A percentile compares a stretch with the other conserved stretches of the same genome.
Conservation (phyloP, 2,797 vertebrate genomes). For the Gambusia yucatana region DNA sequence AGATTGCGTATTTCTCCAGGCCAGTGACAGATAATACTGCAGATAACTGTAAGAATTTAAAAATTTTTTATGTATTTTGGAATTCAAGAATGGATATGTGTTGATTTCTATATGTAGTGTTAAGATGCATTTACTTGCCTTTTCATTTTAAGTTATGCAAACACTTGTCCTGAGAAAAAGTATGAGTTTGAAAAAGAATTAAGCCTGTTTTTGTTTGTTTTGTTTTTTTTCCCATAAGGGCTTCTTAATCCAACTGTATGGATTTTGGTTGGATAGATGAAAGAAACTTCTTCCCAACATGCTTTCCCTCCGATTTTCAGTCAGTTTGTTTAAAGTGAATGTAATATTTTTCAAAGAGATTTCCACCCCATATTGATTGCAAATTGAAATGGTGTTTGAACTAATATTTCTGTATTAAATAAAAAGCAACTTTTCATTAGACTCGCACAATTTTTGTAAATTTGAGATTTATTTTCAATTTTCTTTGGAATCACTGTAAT, state of each 20-base stretch:
- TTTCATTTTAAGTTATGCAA: slow-evolving; percentile 64
- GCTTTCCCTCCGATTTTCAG: slow-evolving; percentile 49
- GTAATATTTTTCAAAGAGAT: slow-evolving; percentile 43
- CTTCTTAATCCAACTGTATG: slow-evolving; percentile 70
- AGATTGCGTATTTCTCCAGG: slow-evolving; percentile 47
- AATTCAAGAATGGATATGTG: slow-evolving; percentile 28
- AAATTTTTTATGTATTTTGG: slow-evolving; percentile 32
- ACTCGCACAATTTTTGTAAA: not conserved
- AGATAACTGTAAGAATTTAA: slow-evolving; percentile 35
- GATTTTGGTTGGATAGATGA: slow-evolving; percentile 74
- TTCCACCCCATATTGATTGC: slow-evolving; percentile 10
- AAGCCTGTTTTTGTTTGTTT: slow-evolving; percentile 55
- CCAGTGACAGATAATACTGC: slow-evolving; percentile 28
- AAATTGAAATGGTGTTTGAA: not conserved
- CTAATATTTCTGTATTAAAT: not conserved
- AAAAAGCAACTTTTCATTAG: not conserved
- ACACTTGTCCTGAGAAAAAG: slow-evolving; percentile 54
- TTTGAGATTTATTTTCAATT: not conserved
- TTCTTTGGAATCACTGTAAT: not conserved
- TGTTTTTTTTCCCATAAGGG: slow-evolving; percentile 55
- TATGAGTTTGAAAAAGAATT: slow-evolving; percentile 58
- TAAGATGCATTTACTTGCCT: slow-evolving; percentile 26
- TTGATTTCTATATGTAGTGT: slow-evolving; percentile 45
- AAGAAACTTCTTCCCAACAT: slow-evolving; percentile 66
- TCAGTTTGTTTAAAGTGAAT: slow-evolving; percentile 57